Percentiles rank a stretch among this genome's conserved stretches.
phyloP scores from a whole-genome alignment of 2,797 vertebrate genomes.

The Gila robusta region DNA sequence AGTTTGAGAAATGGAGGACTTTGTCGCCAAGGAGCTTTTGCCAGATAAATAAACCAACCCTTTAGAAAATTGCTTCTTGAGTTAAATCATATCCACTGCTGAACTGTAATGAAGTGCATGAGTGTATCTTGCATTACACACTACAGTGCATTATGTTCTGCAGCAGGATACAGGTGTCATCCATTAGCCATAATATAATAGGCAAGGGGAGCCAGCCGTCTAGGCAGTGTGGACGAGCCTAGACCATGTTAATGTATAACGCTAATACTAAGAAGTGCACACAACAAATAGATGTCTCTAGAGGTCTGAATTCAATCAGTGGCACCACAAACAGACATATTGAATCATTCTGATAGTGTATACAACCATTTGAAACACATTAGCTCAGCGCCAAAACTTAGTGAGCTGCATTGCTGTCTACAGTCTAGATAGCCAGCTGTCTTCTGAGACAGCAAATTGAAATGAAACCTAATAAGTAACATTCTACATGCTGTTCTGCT shows the following conservation, averaged over 20 bases:
- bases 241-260: slow-evolving; percentile 30
- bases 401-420: slow-evolving; percentile 3
- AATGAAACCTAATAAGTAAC: background rate
- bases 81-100: slow-evolving; percentile 13
- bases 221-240: slow-evolving; percentile 12
- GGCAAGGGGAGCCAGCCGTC: slow-evolving; percentile 3
- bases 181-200: slow-evolving; percentile 49
- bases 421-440: background rate
- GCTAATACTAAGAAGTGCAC: background rate
- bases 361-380: slow-evolving; percentile 27
- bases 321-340: slow-evolving; percentile 45
- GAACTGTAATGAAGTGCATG: slow-evolving; percentile 41
- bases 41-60: slow-evolving; percentile 9
- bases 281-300: slow-evolving; percentile 33
- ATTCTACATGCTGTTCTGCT: background rate
- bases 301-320: slow-evolving; percentile 41
- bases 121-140: slow-evolving; percentile 43
- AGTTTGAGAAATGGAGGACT: background rate
- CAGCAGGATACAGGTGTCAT: slow-evolving; percentile 33
- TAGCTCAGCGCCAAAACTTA: slow-evolving; percentile 40
- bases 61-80: slow-evolving; percentile 26
- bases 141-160: slow-evolving; percentile 32
- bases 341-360: slow-evolving; percentile 19
- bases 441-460: background rate
- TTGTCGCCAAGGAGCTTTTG: background rate